Evolutionary conservation across 1,140 invertebrate genomes (phyloP).

Genomic region (Drosophila murphyi): DNA sequence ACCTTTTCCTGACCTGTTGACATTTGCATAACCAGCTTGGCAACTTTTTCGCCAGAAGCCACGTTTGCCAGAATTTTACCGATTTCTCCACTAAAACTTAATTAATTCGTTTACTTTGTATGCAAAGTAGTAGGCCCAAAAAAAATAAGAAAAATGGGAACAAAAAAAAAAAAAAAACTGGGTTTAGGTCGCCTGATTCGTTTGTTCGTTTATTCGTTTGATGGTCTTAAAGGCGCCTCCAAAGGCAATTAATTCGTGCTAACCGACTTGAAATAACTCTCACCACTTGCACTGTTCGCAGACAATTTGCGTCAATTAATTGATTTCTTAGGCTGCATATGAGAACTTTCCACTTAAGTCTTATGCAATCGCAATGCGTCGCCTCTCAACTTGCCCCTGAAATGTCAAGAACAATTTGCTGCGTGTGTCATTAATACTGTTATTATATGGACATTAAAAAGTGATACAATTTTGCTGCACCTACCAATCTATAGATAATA

Average conservation of each 20-base stretch:
- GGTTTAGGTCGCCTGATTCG: background rate
- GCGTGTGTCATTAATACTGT: slow-evolving; percentile 6
- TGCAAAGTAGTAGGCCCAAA: slow-evolving; percentile 12
- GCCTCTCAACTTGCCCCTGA: slow-evolving; percentile 17
- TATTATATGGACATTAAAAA: slow-evolving; percentile 8
- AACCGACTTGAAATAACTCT: slow-evolving; percentile 1
- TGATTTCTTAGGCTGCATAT: slow-evolving; percentile 56
- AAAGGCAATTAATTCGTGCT: slow-evolving; percentile 33
- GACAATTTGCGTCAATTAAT: slow-evolving; percentile 80
- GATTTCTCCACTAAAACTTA: slow-evolving; percentile 58
- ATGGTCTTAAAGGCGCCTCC: slow-evolving; percentile 49
- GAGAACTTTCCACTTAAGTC: slow-evolving; percentile 40
- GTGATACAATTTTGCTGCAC: background rate
- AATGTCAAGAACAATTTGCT: slow-evolving; percentile 21
- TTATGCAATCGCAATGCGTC: slow-evolving; percentile 60
- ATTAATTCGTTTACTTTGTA: slow-evolving; percentile 65
- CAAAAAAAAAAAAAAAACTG: background rate
- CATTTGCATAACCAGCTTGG: slow-evolving; percentile 67
- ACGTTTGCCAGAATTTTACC: slow-evolving; percentile 43
- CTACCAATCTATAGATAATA: background rate
- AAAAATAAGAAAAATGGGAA: slow-evolving; percentile 6
- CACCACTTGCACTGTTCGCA: slow-evolving; percentile 73
- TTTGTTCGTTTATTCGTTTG: slow-evolving; percentile 30
- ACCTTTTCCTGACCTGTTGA: slow-evolving; percentile 65
- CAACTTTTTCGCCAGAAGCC: slow-evolving; percentile 3